Base-by-base conservation (phyloP, 2,113 vertebrate species). In the Pleuronectes platessa region DNA sequence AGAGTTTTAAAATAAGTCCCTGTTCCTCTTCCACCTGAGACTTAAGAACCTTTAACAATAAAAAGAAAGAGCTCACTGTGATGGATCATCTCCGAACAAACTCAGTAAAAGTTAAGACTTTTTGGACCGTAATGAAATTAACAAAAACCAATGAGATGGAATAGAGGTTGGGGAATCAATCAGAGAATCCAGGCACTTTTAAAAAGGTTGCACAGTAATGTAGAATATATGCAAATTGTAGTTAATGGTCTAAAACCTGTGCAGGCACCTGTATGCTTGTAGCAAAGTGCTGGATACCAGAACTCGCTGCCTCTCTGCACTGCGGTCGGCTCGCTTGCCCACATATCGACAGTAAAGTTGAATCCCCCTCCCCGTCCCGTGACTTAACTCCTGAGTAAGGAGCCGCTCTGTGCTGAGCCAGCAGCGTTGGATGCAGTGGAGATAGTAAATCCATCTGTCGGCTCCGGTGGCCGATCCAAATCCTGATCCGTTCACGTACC, bases 401-500 rank as follows among this genome's bases (percentile, higher is more conserved):
- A 21, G 12, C 76, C 21, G 71, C 73, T 80, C 86, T 87, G 62
- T 77, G 91, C 86, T 62, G 77, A 91, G 73, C n/a, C 73, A 3
- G 76, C 75, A 24, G 51, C 74, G 81, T 68, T 6, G 73, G 64
- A 73, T 42, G 56, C 70, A 37, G 77, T 62, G 58, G 58, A 79
- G 83, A 86, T 83, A 74, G 74, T 90, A 90, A 90, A 90, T 92
- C 89, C 74, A 86, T 90, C 81, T 79, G 79, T 76, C 81, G 23
- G 61, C 64, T 76, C 31, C 23, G 58, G 45, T 59, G 27, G 66
- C 70, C 66, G 56, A 68, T 83, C 78, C 87, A 80, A 79, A 82
- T 62, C 71, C 68, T 59, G 67, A 80, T 79, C 47, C 23, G n/a
- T 71, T 68, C 24, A 1, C 61, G 67, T 40, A 77, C 12, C 59